Percentiles rank a stretch among this genome's conserved stretches.
These are phyloP conservation scores for Onychomys arenicola DNA, from an alignment of 2,797 vertebrate species.

Conservation along the genomic window DNA sequence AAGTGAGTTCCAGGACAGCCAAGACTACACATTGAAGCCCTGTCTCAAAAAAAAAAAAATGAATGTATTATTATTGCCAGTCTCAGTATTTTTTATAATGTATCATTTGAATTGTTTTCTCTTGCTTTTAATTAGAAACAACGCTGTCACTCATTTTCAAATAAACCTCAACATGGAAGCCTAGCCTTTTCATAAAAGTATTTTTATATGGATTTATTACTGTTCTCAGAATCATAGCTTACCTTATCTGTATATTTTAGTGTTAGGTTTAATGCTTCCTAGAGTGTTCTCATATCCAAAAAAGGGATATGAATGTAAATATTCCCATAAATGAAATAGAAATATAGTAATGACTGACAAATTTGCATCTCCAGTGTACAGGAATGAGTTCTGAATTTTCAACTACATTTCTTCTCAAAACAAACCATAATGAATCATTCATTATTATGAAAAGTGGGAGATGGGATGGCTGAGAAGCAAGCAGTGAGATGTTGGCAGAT, in stretches of 20 bases:
- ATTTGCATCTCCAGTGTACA: neutral
- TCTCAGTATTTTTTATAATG: neutral
- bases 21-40: too few relatives aligned
- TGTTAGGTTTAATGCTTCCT: neutral
- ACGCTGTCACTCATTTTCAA: neutral
- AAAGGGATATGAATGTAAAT: neutral
- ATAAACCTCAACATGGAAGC: neutral
- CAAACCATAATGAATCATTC: neutral
- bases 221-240: neutral
- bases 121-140: neutral
- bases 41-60: too few relatives aligned
- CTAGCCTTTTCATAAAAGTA: neutral
- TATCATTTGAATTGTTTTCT: neutral
- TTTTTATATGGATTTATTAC: neutral
- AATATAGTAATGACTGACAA: neutral
- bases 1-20: too few relatives aligned
- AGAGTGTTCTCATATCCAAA: neutral
- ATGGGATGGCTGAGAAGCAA: neutral
- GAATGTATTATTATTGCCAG: neutral
- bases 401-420: neutral
- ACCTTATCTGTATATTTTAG: neutral
- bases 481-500: neutral
- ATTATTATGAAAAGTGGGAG: neutral
- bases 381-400: neutral
- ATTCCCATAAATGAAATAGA: neutral